These are phyloP conservation scores for Pygoscelis adeliae DNA, from an alignment of 2,113 vertebrate species.

Conservation along the genomic window DNA sequence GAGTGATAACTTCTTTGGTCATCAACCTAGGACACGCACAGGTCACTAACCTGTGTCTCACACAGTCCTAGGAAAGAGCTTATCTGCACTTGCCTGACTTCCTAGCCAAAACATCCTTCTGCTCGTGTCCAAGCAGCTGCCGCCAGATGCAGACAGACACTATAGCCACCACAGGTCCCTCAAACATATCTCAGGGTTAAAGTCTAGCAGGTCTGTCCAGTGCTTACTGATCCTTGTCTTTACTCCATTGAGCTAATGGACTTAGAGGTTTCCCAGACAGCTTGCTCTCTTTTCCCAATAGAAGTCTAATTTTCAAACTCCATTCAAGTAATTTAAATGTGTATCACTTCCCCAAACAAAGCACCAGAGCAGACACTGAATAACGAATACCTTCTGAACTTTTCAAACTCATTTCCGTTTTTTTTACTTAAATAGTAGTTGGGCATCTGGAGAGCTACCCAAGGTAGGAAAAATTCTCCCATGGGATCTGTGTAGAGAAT, in stretches of 20 bases:
- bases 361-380: background rate
- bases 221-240: background rate
- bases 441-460: background rate
- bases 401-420: background rate
- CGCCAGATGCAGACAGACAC: background rate
- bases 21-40: background rate
- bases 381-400: background rate
- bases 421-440: background rate
- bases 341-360: background rate
- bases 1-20: background rate
- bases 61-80: background rate
- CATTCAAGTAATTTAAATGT: background rate
- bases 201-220: background rate
- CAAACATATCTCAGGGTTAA: background rate
- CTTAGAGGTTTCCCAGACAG: background rate
- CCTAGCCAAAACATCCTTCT: background rate
- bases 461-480: background rate
- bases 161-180: background rate
- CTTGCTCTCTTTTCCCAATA: background rate
- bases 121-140: background rate
- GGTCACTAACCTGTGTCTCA: background rate
- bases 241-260: background rate
- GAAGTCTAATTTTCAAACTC: background rate
- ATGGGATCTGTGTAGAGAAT: background rate
- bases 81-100: background rate